Evolutionary conservation across 2,113 vertebrate genomes (phyloP).

Genomic region (Mus spicilegus): DNA sequence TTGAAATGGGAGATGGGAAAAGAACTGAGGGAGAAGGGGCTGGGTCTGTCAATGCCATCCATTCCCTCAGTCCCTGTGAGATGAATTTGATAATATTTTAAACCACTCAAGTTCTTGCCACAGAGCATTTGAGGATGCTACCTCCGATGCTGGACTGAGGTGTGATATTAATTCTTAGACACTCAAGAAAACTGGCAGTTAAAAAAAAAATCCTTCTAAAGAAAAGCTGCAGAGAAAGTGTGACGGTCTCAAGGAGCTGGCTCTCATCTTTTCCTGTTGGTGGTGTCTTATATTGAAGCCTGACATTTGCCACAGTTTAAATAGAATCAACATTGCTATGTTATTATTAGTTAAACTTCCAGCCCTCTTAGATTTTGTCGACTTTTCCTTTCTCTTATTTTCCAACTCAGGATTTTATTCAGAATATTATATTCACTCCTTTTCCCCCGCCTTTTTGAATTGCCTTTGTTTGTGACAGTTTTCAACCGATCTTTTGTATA

Average conservation of each 20-base stretch:
- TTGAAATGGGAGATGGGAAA: neutral
- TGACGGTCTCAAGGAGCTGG: neutral
- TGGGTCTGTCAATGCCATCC: neutral
- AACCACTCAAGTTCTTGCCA: neutral
- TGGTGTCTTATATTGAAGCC: neutral
- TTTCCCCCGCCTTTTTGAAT: neutral
- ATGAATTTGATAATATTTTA: neutral
- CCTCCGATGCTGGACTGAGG: neutral
- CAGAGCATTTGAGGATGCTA: neutral
- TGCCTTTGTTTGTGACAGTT: neutral
- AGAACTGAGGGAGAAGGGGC: neutral
- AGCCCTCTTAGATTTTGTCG: neutral
- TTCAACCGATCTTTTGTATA: neutral
- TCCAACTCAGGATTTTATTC: neutral
- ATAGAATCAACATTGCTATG: neutral
- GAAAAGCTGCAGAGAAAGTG: neutral
- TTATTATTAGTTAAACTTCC: neutral
- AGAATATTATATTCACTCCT: neutral
- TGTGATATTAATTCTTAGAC: neutral
- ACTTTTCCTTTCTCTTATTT: neutral
- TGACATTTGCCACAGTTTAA: neutral
- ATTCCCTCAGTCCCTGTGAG: neutral
- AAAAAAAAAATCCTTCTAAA: neutral
- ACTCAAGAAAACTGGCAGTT: neutral
- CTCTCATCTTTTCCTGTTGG: neutral